These are phyloP conservation scores for Anguilla marmorata DNA, from an alignment of 2,797 vertebrate genomes.

Conservation along the genomic window DNA sequence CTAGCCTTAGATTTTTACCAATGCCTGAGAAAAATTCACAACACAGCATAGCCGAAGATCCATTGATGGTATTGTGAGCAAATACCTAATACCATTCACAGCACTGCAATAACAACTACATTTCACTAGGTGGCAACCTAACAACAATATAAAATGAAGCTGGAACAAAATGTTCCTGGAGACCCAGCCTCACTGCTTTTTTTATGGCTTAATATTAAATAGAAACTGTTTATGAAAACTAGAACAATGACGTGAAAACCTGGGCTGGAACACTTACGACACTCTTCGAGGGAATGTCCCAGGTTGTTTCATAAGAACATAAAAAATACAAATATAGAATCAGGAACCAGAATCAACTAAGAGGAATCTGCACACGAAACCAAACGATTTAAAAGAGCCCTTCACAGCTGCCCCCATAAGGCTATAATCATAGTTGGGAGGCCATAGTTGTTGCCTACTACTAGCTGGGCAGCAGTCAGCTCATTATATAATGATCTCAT, in stretches of 20 bases:
- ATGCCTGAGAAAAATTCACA: background rate
- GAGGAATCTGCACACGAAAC: background rate
- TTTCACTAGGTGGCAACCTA: constrained; percentile 10
- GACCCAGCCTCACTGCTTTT: background rate
- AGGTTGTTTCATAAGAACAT: background rate
- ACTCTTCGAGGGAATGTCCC: background rate
- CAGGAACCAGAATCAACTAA: background rate
- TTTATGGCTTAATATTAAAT: background rate
- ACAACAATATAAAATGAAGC: background rate
- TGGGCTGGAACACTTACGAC: background rate
- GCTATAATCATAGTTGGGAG: background rate
- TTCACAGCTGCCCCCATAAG: background rate
- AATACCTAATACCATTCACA: background rate
- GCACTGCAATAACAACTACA: background rate
- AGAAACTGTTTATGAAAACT: background rate
- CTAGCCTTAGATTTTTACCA: background rate
- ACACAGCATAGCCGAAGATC: background rate
- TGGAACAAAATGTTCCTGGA: background rate
- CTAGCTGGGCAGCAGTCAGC: background rate
- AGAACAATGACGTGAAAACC: background rate
- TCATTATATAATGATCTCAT: background rate
- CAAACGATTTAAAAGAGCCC: background rate
- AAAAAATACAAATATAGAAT: background rate
- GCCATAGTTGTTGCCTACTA: background rate
- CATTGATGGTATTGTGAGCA: background rate